A percentile compares a stretch with the other conserved stretches of the same genome.
These are phyloP conservation scores for Apus apus DNA, from an alignment of 2,113 vertebrate species.

Conservation along the genomic window DNA sequence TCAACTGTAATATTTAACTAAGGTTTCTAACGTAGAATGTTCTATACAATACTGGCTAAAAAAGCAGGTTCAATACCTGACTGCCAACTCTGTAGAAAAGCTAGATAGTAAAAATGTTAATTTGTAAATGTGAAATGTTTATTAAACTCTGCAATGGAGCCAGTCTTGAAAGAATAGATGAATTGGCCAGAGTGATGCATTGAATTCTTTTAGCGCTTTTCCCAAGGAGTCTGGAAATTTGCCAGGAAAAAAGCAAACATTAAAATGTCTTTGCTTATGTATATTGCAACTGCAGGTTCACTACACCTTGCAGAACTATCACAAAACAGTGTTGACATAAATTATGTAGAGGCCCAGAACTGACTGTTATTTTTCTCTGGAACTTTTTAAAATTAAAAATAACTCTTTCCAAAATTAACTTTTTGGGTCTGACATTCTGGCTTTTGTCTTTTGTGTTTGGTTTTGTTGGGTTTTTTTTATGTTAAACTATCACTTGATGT, in stretches of 20 bases:
- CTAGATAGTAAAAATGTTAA: background rate
- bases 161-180: background rate
- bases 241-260: background rate
- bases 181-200: background rate
- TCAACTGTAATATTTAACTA: background rate
- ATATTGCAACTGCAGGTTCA: background rate
- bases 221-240: background rate
- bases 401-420: background rate
- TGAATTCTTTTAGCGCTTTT: background rate
- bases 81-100: background rate
- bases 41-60: background rate
- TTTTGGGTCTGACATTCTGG: background rate
- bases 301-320: background rate
- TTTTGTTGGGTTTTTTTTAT: background rate
- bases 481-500: slow-evolving; percentile 17
- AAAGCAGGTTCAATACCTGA: background rate
- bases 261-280: background rate
- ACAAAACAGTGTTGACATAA: background rate
- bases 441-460: background rate
- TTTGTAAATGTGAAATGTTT: background rate
- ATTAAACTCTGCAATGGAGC: background rate
- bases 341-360: background rate
- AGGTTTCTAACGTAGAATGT: background rate
- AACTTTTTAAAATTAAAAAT: background rate
- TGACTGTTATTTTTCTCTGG: background rate